Conservation (phyloP, 1,140 invertebrate genomes). For the Halyomorpha halys region DNA sequence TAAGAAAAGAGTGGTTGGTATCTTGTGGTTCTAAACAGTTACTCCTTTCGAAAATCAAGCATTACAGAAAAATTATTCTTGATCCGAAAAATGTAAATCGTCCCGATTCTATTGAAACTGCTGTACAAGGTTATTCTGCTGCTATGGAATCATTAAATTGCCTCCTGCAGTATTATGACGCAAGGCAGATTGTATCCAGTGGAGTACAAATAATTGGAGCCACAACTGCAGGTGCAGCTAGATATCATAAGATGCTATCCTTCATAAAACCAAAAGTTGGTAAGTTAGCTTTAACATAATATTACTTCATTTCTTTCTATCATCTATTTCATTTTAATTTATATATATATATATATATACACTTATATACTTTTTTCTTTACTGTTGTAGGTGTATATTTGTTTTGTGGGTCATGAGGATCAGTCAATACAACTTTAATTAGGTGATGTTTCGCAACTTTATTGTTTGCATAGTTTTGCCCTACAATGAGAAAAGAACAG, state of each 20-base stretch:
- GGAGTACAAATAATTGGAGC: constrained; percentile 48
- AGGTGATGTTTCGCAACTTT: too few species aligned
- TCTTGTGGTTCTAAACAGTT: not conserved
- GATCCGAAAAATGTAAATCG: not conserved
- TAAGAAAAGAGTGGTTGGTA: not conserved
- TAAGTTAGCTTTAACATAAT: constrained; percentile 30
- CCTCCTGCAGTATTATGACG: not conserved
- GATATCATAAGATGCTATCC: constrained; percentile 48
- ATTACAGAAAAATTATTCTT: not conserved
- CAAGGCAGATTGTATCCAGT: not conserved
- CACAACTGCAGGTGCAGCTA: constrained; percentile 66
- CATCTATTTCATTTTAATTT: too few species aligned
- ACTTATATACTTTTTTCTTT: too few species aligned
- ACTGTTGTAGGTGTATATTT: too few species aligned
- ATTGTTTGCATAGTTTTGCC: too few species aligned
- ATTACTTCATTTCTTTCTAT: constrained; percentile 1
- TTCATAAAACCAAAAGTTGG: constrained; percentile 50
- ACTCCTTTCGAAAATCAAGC: not conserved
- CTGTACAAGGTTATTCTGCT: not conserved
- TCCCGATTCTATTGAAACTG: not conserved
- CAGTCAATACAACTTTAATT: too few species aligned
- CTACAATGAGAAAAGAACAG: too few species aligned
- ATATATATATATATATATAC: too few species aligned
- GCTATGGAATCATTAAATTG: not conserved
- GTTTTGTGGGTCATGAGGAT: too few species aligned